Evolutionary conservation across 1,140 invertebrate genomes (phyloP), one percentile per base, ranked within the genome.

Genomic region (Phymorhynchus buccinoides): DNA sequence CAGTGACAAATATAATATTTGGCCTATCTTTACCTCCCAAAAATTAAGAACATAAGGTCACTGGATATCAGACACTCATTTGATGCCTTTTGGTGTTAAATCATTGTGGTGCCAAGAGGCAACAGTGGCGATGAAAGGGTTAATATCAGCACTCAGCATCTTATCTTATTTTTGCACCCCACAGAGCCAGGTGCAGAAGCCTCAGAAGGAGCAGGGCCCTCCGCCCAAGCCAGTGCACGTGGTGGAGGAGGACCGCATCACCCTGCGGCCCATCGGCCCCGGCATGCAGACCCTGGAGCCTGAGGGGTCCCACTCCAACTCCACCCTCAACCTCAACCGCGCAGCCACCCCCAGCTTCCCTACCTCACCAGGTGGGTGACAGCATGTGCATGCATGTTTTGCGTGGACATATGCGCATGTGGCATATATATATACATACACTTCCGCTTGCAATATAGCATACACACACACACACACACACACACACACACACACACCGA

Each of bases 201-300:
- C 52, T 44, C 27, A 80, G 35, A 27, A 80, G 35, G 80, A 80
- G 35, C 22, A 79, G 27, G 80, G 80, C 4, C 87, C 87, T 44
- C 80, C 86, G 18, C 90, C 90, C 9, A 89, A 89, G 88, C 95
- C 96, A 14, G 95, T 96, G 89, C 92, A 94, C 80, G 96, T 97
- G 91, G 93, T 97, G 78, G 92, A 93, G 83, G 92, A 92, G 66
- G 93, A 93, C 78, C 86, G 90, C 22, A 91, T 93, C 84, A 90
- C 90, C 44, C 89, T 93, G 66, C 88, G 89, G 35, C 93, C 93
- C 16, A 92, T 93, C 37, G 93, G 93, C 35, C 90, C 90, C 12
- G 93, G 92, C 30, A 86, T 93, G 42, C 92, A 93, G 80, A 89
- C 89, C 37, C 87, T 93, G 75, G 92, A 93, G 85, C 91, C 92